Evolutionary conservation across 1,140 invertebrate genomes (phyloP), one percentile per base, ranked within the genome.

Genomic region (Pygmarrhopalites habei): DNA sequence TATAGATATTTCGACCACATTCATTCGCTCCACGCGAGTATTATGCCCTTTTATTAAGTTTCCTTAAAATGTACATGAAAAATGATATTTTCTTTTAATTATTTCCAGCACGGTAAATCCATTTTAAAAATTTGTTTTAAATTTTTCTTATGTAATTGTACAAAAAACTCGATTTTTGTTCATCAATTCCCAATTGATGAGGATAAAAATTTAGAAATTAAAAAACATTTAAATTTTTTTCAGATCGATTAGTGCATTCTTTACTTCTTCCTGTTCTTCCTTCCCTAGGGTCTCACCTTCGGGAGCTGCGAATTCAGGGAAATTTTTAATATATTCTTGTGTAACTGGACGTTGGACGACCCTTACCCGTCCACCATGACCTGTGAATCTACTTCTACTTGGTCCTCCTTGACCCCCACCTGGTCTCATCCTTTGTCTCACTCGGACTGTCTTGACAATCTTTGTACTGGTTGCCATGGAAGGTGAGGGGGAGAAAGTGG

Each of bases 231-330:
- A 23, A 56, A 65, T 46, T 52, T 61, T 66, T 55, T 69, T 68
- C 15, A 71, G 44, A 53, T 71, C 69, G 56, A 71, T 67, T n/a
- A 71, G 49, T 21, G 69, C 69, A 56, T 69, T 66, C 44, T 69
- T 69, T n/a, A 71, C 67, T 52, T 69, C 69, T 26, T 66, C 60
- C 32, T 67, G 44, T 25, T 71, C 69, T 23, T 71, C 67, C 35
- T 66, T 59, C 1, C 35, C 62, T 4, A 71, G 43, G 3, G 30
- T 30, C n/a, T 69, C 64, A n/a, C 64, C 61, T 39, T 71, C 67
- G 7, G 67, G 66, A 29, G 60, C 29, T 29, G 67, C 60, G 47
- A 55, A 68, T 39, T 71, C 69, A 1, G 69, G 66, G 49, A 68
- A 68, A 46, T 32, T 62, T 28, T 61, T 65, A 17, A 66, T 56